Evolutionary conservation across 64 coral and sea anemone genomes (phyloP), one percentile per base, ranked within the genome.

Genomic region (Cladopsammia gracilis): DNA sequence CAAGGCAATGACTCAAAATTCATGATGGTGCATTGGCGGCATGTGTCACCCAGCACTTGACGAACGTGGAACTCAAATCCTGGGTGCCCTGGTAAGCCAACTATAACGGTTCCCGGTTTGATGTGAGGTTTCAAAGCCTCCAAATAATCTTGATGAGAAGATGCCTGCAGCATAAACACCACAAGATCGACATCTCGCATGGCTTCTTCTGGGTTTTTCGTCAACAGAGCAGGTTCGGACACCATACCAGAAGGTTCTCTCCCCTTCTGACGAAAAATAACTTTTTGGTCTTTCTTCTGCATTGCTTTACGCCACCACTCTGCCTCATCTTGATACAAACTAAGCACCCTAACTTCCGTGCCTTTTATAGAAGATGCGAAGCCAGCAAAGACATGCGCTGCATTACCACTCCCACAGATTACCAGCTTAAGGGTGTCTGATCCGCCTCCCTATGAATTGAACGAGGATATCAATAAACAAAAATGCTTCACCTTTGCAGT

Each of bases 381-480:
- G 12, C 94, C 94, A 12, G 94, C 82, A 90, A 85, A 83, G 1
- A 90, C 89, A 58, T 96, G 94, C 16, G 94, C 77, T 18, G 83
- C 94, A 89, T 91, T 91, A 13, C 94, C 94, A 73, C 94, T 90
- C 49, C 94, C 94, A 92, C 94, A 96, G 23, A 96, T 81, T 60
- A 96, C 85, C 46, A 96, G 74, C 84, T 88, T 94, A 16, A 82
- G 45, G 58, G 57, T n/a, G 6, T 82, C 78, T 64, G 78, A 44
- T 64, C 78, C 46, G 58, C 62, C 64, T 44, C 18, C 26, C 78
- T 82, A 58, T 62, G 5, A 78, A 78, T 34, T 34, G 34, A 34
- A 34, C 34, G 34, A 34, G 34, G 34, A 34, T 34, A 34, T 34
- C 34, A 34, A 34, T 34, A 34, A 34, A 34, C 34, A 34, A 34